Base-by-base conservation (phyloP, 1,140 invertebrate species). In the Penaeus vannamei region DNA sequence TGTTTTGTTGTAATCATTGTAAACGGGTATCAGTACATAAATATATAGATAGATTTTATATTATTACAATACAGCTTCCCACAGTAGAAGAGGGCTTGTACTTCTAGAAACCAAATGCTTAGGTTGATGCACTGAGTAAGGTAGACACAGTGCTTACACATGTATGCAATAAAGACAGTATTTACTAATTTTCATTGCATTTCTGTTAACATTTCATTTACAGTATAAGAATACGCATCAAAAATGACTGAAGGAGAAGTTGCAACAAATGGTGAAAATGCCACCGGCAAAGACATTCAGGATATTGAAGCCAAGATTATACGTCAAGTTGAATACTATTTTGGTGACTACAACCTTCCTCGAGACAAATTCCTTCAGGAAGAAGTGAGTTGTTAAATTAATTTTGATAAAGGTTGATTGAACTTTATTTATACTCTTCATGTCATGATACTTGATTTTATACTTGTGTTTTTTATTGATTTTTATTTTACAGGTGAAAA, bases 321-420 rank as follows among this genome's bases (percentile, higher is more conserved):
- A 29, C 90, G 90, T 10, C 92, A 93, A 91, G 77, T 93, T 83
- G 92, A 96, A 95, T 96, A 96, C 91, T 96, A 97, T 90, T 96
- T 96, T 93, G 95, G 98, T 85, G 97, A 99, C 93, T 95, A 96
- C 5, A 99, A 99, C 93, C 94, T 99, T 69, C 95, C 96, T 12
- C 95, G 95, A 90, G 98, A 99, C 92, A 98, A 97, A 92, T 99
- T 99, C 92, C 93, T 99, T 4, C 95, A 95, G 90, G 96, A 97
- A 90, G 95, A 91, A 80, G 90, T 91, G 64, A 89, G 87, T 42
- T 32, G 23, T 32, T 85, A 10, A 42, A 1, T 81, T 59, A 17
- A 26, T 85, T 22, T 10, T 36, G 26, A 66, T 42, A 26, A 66
- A 26, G 14, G 32, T 60, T 59, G 0, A 83, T 1, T 53, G n/a